Percentiles rank a stretch among this genome's conserved stretches.
Evolutionary conservation across 2,113 vertebrate genomes (phyloP).

Genomic region (Paradisaea rubra): DNA sequence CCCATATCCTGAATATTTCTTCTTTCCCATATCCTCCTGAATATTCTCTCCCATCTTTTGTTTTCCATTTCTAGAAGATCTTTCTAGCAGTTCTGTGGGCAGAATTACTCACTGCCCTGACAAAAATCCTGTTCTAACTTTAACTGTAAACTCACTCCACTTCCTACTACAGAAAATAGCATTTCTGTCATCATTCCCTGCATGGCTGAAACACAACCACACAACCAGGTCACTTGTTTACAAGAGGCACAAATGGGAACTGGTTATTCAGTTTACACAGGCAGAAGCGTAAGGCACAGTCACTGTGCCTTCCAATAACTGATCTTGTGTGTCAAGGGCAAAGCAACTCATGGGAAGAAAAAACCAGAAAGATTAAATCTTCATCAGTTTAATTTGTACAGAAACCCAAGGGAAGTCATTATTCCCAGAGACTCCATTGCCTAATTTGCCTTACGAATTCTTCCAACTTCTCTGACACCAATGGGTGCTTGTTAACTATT

Average conservation of each 20-base stretch:
- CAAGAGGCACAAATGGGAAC: conserved; percentile 21
- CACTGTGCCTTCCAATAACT: background rate
- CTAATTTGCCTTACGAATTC: conserved; percentile 59
- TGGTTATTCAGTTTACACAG: conserved; percentile 31
- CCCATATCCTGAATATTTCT: background rate
- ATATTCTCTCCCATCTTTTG: background rate
- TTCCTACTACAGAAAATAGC: background rate
- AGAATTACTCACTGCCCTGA: background rate
- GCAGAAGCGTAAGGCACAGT: background rate
- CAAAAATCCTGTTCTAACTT: background rate
- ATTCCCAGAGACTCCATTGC: conserved; percentile 43
- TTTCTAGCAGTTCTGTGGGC: background rate
- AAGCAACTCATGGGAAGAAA: conserved; percentile 5
- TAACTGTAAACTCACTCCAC: background rate
- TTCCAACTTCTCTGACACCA: conserved; percentile 13
- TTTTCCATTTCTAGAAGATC: background rate
- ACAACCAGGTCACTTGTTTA: background rate
- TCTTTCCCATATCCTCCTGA: background rate
- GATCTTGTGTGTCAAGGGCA: conserved; percentile 41
- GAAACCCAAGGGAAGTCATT: conserved; percentile 52
- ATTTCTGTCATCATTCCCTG: background rate
- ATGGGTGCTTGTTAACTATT: background rate
- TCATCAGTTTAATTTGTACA: conserved; percentile 58
- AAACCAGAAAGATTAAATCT: conserved; percentile 40
- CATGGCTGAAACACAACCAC: background rate